Evolutionary conservation across 2,888 invertebrate species (phyloP).

Genomic region (Acrocyrtus sp.): DNA sequence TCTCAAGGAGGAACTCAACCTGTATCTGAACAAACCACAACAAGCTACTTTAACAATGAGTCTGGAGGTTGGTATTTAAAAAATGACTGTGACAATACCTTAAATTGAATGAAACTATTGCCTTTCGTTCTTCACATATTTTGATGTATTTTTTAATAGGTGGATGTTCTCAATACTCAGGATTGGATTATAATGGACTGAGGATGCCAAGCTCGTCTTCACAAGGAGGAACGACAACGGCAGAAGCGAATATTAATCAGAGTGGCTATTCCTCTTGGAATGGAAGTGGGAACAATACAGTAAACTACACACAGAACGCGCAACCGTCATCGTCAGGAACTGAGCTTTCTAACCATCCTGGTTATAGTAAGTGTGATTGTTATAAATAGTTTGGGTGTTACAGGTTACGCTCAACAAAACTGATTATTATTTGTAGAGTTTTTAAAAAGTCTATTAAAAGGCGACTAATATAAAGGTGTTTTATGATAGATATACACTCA

Average conservation of each 20-base stretch:
- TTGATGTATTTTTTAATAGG: not conserved
- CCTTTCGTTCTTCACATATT: not conserved
- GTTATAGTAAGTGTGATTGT: slow-evolving; percentile 74
- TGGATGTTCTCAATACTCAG: slow-evolving; percentile 33
- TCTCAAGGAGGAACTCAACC: slow-evolving; percentile 16
- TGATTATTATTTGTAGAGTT: too few relatives aligned
- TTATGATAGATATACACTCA: slow-evolving; percentile 57
- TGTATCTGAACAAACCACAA: slow-evolving; percentile 15
- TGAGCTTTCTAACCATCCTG: slow-evolving; percentile 70
- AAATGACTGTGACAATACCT: not conserved
- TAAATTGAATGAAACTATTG: not conserved
- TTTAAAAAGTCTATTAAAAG: too few relatives aligned
- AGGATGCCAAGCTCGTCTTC: slow-evolving; percentile 16
- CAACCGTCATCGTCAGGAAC: slow-evolving; percentile 40
- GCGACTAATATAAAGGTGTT: too few relatives aligned
- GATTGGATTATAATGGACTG: slow-evolving; percentile 27
- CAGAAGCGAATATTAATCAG: slow-evolving; percentile 18
- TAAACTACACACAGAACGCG: slow-evolving; percentile 31
- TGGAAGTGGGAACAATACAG: slow-evolving; percentile 29
- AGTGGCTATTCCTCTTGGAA: slow-evolving; percentile 32
- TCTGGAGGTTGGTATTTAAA: slow-evolving; percentile 17
- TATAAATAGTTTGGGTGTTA: too few relatives aligned
- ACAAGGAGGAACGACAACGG: slow-evolving; percentile 8
- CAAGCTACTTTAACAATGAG: slow-evolving; percentile 26
- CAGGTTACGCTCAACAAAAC: too few relatives aligned